phyloP scores from a whole-genome alignment of 2,888 invertebrate genomes.

The Iselma pallidipennis region DNA sequence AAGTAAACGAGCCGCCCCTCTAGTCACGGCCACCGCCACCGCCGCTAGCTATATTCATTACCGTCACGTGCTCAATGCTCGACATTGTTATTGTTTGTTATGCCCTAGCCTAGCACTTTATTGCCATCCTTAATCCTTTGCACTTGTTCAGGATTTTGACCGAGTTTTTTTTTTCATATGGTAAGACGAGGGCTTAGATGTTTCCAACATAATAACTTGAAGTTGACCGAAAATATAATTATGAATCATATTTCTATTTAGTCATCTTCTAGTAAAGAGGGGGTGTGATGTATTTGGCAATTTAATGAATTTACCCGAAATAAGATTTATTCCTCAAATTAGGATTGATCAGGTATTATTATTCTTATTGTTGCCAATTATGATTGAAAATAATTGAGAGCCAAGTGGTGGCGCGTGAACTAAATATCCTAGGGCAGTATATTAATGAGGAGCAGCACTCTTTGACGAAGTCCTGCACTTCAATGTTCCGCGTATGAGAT shows the following conservation, averaged over 20 bases:
- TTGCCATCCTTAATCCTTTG: conserved; percentile 48
- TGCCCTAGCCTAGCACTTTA: conserved; percentile 44
- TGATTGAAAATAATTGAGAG: conserved; percentile 7
- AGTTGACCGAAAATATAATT: background rate
- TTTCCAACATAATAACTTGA: background rate
- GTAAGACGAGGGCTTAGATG: background rate
- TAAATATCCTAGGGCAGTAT: conserved; percentile 42
- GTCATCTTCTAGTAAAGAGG: no score
- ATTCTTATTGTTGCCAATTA: background rate
- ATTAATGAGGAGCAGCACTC: conserved; percentile 50
- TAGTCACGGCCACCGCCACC: conserved; percentile 33
- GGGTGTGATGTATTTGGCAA: no score
- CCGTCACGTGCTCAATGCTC: conserved; percentile 51
- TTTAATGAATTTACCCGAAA: no score
- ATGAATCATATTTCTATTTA: background rate
- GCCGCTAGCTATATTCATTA: conserved; percentile 53
- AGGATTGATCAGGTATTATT: no score
- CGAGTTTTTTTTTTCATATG: background rate
- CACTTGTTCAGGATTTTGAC: conserved; percentile 44
- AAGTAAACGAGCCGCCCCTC: conserved; percentile 48
- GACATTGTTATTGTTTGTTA: conserved; percentile 45
- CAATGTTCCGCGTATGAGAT: conserved; percentile 47
- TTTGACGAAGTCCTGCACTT: conserved; percentile 42
- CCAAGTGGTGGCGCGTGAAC: conserved; percentile 27
- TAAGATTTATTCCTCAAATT: no score